A percentile compares a stretch with the other conserved stretches of the same genome.
Conservation (phyloP, 2,113 vertebrate species). For the Gobio gobio region DNA sequence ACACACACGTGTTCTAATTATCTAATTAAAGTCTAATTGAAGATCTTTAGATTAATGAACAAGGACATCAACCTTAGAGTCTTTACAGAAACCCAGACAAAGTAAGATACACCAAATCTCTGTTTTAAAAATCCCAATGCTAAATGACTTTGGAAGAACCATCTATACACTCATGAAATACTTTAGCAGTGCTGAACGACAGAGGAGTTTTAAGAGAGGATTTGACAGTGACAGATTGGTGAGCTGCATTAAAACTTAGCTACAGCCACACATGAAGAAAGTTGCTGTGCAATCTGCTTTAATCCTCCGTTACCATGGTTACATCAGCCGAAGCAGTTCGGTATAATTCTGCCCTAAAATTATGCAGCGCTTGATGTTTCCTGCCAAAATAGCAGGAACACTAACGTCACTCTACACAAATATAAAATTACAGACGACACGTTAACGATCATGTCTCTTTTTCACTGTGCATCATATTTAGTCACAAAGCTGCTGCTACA, state of each 20-base stretch:
- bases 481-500: constrained; percentile 2
- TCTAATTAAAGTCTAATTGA: neutral
- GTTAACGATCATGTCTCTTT: neutral
- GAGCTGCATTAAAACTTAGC: constrained; percentile 49
- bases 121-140: neutral
- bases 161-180: constrained; percentile 13
- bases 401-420: constrained; percentile 38
- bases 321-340: constrained; percentile 53
- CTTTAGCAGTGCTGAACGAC: constrained; percentile 45
- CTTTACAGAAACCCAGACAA: neutral
- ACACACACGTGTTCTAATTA: no score
- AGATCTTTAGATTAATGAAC: neutral
- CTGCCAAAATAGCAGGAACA: constrained; percentile 52
- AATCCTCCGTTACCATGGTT: constrained; percentile 65
- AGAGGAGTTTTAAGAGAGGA: constrained; percentile 38
- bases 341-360: constrained; percentile 57
- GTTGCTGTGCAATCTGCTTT: constrained; percentile 55
- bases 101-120: neutral
- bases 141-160: constrained; percentile 15
- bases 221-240: constrained; percentile 54
- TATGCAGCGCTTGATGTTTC: constrained; percentile 53
- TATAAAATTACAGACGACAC: neutral
- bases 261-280: constrained; percentile 57
- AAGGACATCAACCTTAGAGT: neutral
- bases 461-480: neutral